A percentile compares a stretch with the other conserved stretches of the same genome.
These are phyloP conservation scores for Ctenochaetus hawaiiensis DNA, from an alignment of 2,797 vertebrate species.

Conservation along the genomic window DNA sequence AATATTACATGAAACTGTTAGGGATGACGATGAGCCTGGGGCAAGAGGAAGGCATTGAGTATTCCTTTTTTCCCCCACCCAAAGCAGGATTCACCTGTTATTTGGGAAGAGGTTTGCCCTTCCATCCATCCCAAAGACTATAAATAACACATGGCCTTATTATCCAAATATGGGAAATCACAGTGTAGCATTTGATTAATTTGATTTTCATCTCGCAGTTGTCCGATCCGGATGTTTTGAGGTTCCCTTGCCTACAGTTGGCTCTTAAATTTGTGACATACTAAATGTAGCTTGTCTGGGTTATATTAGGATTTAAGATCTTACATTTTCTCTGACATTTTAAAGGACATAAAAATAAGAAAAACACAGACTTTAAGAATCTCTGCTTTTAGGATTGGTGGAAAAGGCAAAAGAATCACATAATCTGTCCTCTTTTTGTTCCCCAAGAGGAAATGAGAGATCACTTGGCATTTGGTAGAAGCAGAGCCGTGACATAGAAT, in stretches of 20 bases:
- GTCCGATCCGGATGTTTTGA: too few relatives aligned
- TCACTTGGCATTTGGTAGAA: neutral
- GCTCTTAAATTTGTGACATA: too few relatives aligned
- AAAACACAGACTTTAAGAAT: too few relatives aligned
- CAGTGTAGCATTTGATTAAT: conserved; percentile 68
- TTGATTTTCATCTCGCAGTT: conserved; percentile 55
- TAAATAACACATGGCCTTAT: conserved; percentile 85
- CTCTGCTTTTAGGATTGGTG: too few relatives aligned
- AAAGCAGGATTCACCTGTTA: conserved; percentile 40
- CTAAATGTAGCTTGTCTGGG: too few relatives aligned
- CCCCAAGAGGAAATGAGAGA: conserved; percentile 1
- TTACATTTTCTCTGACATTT: too few relatives aligned
- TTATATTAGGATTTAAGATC: too few relatives aligned
- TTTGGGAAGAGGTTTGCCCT: conserved; percentile 25
- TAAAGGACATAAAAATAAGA: too few relatives aligned
- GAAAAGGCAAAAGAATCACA: neutral
- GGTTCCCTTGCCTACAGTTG: too few relatives aligned
- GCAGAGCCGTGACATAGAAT: too few relatives aligned
- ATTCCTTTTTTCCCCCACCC: too few relatives aligned
- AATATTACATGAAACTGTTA: conserved; percentile 84
- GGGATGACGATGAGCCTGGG: conserved; percentile 77
- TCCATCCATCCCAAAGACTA: conserved; percentile 62
- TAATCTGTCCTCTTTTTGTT: conserved; percentile 16
- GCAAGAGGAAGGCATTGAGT: conserved; percentile 56
- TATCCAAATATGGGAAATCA: conserved; percentile 77